A percentile compares a stretch with the other conserved stretches of the same genome.
Evolutionary conservation across 1,140 invertebrate species (phyloP).

Genomic region (Pissodes strobi): DNA sequence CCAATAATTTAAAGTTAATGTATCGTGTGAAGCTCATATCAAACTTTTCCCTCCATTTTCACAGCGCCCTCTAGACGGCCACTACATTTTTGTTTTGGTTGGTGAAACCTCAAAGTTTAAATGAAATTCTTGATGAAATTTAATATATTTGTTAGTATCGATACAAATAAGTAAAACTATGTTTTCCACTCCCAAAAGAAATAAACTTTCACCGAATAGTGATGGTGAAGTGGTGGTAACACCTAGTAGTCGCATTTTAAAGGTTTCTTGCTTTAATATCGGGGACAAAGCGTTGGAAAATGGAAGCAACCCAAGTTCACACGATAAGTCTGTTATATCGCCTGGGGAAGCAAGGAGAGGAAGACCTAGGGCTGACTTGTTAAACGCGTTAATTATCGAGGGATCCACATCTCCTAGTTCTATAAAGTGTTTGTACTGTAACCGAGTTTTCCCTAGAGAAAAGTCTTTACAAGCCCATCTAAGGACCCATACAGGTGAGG

Average conservation of each 20-base stretch:
- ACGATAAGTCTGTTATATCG: constrained; percentile 46
- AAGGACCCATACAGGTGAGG: constrained; percentile 76
- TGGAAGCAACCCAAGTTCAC: constrained; percentile 43
- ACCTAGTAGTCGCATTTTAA: constrained; percentile 44
- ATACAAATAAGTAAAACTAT: constrained; percentile 31
- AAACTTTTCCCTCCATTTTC: constrained; percentile 31
- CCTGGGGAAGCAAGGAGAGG: constrained; percentile 61
- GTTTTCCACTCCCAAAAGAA: constrained; percentile 51
- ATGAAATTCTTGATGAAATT: no score
- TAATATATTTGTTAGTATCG: not conserved
- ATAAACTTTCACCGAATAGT: constrained; percentile 41
- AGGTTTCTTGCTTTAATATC: constrained; percentile 42
- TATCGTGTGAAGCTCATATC: not conserved
- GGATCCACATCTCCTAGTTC: constrained; percentile 72
- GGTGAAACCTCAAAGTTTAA: no score
- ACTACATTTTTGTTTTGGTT: constrained; percentile 33
- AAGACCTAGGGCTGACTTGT: constrained; percentile 73
- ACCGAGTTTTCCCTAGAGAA: constrained; percentile 77
- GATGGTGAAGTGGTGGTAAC: constrained; percentile 41
- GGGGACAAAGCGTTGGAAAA: constrained; percentile 50
- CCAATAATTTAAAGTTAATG: no score
- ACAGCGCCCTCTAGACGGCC: constrained; percentile 26
- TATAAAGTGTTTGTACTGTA: constrained; percentile 77
- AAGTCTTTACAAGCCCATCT: constrained; percentile 83
- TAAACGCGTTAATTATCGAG: constrained; percentile 73